Conservation (phyloP, 2,888 invertebrate species). For the Drosophila fulvimacula region DNA sequence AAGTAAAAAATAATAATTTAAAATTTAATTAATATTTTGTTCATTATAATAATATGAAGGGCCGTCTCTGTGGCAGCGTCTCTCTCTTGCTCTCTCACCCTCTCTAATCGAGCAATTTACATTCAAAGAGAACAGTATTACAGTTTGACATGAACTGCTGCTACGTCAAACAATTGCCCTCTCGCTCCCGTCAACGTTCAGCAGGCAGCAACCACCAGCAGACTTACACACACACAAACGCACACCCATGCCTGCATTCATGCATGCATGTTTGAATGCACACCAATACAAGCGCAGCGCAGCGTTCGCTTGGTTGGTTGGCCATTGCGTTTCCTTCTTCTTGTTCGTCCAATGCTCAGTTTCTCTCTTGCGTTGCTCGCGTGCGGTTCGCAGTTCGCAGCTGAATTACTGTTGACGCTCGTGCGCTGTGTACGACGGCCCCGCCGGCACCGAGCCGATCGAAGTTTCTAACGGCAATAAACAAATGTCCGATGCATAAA, state of each 20-base stretch:
- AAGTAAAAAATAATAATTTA: background rate
- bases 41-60: background rate
- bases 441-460: conserved; percentile 45
- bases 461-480: conserved; percentile 43
- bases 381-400: conserved; percentile 62
- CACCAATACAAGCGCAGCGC: conserved; percentile 39
- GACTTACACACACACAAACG: conserved; percentile 16
- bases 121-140: conserved; percentile 11
- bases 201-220: conserved; percentile 48
- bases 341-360: conserved; percentile 45
- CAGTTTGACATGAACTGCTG: conserved; percentile 37
- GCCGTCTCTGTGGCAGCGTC: background rate
- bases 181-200: conserved; percentile 41
- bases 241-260: background rate
- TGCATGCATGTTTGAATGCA: conserved; percentile 5
- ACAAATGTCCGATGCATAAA: conserved; percentile 65
- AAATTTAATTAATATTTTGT: background rate
- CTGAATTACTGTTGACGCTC: conserved; percentile 27
- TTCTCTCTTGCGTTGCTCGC: conserved; percentile 59
- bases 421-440: conserved; percentile 16
- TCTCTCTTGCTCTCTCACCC: background rate
- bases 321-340: conserved; percentile 53
- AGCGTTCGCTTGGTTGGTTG: conserved; percentile 54
- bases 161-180: conserved; percentile 22
- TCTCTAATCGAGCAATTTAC: conserved; percentile 46